These are phyloP conservation scores for Heloderma charlesbogerti DNA, from an alignment of 2,113 vertebrate species.

Conservation along the genomic window DNA sequence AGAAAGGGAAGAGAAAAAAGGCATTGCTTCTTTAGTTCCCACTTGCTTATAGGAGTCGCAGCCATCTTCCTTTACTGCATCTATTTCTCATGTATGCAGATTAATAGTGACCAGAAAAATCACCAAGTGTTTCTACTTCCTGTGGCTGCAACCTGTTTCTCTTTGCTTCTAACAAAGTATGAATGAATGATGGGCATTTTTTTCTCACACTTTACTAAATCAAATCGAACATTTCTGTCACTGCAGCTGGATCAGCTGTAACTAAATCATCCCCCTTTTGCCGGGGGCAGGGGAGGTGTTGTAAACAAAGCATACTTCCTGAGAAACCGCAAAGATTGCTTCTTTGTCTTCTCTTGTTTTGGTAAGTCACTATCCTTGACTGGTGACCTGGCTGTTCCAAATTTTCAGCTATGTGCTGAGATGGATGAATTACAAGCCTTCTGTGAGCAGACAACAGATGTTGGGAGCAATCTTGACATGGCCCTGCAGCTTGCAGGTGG, in stretches of 20 bases:
- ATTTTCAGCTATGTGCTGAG: background rate
- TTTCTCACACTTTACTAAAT: slow-evolving; percentile 20
- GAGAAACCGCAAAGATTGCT: slow-evolving; percentile 1
- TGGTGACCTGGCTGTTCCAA: slow-evolving; percentile 29
- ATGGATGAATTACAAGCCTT: slow-evolving; percentile 13
- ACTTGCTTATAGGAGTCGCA: background rate
- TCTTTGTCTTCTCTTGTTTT: background rate
- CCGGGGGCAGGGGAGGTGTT: background rate
- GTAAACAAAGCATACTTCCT: slow-evolving; percentile 12
- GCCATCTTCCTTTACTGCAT: background rate
- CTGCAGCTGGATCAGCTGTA: slow-evolving; percentile 33
- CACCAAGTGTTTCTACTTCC: background rate
- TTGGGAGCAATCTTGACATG: background rate
- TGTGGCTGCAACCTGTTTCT: background rate
- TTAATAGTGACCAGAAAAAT: slow-evolving; percentile 16
- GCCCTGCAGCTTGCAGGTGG: background rate
- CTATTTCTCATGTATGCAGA: background rate
- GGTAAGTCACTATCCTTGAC: background rate
- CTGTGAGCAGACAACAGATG: slow-evolving; percentile 16
- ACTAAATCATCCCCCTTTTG: background rate
- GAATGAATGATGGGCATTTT: slow-evolving; percentile 26
- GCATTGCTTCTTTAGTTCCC: slow-evolving; percentile 17
- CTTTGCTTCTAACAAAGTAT: background rate
- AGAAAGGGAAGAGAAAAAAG: background rate
- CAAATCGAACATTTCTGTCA: slow-evolving; percentile 43